Conservation (phyloP, 2,888 invertebrate species). For the Troides oblongomaculatus region DNA sequence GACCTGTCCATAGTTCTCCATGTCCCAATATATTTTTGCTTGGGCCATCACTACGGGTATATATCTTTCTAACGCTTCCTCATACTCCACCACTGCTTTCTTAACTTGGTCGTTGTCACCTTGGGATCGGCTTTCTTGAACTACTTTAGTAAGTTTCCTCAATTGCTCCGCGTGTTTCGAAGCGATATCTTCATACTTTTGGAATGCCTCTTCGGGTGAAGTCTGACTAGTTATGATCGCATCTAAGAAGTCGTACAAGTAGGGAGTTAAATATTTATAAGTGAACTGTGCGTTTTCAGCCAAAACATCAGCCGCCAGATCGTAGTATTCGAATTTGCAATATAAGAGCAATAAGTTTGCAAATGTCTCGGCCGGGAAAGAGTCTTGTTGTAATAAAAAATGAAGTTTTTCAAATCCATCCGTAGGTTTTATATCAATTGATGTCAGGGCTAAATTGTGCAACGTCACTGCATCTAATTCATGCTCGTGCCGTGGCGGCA, state of each 20-base stretch:
- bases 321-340: constrained; percentile 98
- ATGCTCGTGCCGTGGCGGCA: constrained; percentile 96
- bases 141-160: constrained; percentile 94
- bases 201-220: constrained; percentile 96
- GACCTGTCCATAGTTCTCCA: constrained; percentile 96
- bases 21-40: constrained; percentile 99
- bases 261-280: constrained; percentile 96
- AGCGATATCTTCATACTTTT: constrained; percentile 96
- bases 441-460: constrained; percentile 96
- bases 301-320: constrained; percentile 97
- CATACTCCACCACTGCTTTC: constrained; percentile 94
- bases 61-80: constrained; percentile 93
- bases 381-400: constrained; percentile 96
- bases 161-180: constrained; percentile 94
- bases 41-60: constrained; percentile 99
- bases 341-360: constrained; percentile 96
- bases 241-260: constrained; percentile 96
- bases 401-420: constrained; percentile 93
- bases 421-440: constrained; percentile 92
- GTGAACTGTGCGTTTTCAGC: constrained; percentile 98
- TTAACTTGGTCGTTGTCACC: constrained; percentile 94
- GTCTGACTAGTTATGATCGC: constrained; percentile 98
- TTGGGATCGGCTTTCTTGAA: constrained; percentile 93
- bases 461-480: constrained; percentile 98
- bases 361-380: constrained; percentile 98